These are phyloP conservation scores for Jaculus jaculus DNA, from an alignment of 2,113 vertebrate species.

Conservation along the genomic window DNA sequence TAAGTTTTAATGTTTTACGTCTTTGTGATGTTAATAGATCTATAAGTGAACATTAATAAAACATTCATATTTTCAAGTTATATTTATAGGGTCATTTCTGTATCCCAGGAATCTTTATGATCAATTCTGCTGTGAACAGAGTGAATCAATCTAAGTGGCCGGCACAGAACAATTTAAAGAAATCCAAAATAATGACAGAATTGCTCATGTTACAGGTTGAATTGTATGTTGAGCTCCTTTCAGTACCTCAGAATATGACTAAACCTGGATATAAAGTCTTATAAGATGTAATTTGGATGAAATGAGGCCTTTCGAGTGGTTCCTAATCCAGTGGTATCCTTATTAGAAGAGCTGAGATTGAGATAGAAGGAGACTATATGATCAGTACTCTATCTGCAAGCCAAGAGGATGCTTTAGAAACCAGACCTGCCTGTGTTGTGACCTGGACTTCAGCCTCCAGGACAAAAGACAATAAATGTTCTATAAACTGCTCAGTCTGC, in stretches of 20 bases:
- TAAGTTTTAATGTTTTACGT: neutral
- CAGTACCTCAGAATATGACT: neutral
- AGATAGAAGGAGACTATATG: neutral
- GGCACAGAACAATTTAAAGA: neutral
- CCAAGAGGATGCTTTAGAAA: neutral
- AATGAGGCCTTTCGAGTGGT: neutral
- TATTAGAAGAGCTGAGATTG: neutral
- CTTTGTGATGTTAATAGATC: neutral
- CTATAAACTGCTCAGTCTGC: neutral
- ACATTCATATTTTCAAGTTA: constrained; percentile 12
- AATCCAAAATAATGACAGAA: neutral
- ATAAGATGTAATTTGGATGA: neutral
- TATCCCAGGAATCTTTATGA: neutral
- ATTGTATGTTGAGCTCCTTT: no score
- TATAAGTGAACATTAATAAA: neutral
- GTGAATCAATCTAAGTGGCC: neutral
- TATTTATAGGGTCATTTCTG: neutral
- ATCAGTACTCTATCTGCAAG: neutral
- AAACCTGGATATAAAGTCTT: neutral
- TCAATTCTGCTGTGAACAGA: neutral
- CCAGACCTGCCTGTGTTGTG: no score
- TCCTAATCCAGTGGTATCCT: neutral
- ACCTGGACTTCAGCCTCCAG: neutral
- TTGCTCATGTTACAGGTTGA: neutral
- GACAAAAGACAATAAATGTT: neutral